These are phyloP conservation scores for Rhaphigaster nebulosa DNA, from an alignment of 2,888 invertebrate genomes.

Conservation along the genomic window DNA sequence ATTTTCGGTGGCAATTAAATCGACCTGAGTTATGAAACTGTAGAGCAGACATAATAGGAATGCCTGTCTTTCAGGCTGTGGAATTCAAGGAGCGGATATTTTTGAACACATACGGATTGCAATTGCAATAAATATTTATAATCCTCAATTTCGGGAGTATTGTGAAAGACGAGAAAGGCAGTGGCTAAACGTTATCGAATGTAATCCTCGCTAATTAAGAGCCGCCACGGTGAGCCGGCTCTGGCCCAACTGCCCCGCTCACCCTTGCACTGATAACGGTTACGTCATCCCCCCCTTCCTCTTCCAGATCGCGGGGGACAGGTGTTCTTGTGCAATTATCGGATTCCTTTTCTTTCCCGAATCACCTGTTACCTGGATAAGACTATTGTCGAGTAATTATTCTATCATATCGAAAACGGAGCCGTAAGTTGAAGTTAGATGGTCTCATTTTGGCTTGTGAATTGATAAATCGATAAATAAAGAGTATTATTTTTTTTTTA, in stretches of 20 bases:
- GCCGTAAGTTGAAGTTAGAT: background rate
- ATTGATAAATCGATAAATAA: too few relatives aligned
- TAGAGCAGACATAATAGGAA: background rate
- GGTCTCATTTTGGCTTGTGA: background rate
- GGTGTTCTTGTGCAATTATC: background rate
- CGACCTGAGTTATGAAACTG: background rate
- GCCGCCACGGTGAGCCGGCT: background rate
- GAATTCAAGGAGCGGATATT: background rate
- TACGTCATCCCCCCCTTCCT: background rate
- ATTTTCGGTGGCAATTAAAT: too few relatives aligned
- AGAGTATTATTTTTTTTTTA: too few relatives aligned
- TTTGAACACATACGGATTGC: background rate
- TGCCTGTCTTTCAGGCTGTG: background rate
- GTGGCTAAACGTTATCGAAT: background rate
- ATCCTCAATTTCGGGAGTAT: background rate
- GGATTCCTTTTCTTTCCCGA: background rate
- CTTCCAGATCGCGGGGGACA: background rate
- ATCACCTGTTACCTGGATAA: background rate
- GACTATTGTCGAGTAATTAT: background rate
- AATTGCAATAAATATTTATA: slow-evolving; percentile 15
- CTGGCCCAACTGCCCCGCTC: background rate
- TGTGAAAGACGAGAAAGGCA: background rate
- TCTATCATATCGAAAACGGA: background rate
- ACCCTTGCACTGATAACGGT: background rate
- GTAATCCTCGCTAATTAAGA: background rate